Conservation (phyloP, 2,888 invertebrate species). For the Nomada goodeniana region DNA sequence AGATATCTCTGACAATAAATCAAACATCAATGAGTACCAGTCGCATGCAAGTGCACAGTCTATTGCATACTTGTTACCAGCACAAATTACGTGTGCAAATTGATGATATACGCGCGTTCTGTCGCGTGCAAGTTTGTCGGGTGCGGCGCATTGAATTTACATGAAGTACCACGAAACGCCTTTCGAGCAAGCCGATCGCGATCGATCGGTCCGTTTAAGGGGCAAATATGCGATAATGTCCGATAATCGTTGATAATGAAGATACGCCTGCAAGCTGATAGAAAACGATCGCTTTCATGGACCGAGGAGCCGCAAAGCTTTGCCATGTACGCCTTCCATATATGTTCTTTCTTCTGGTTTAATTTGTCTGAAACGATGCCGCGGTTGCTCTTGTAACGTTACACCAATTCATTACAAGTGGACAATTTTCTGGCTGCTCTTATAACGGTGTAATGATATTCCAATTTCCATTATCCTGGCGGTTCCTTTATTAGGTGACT, state of each 20-base stretch:
- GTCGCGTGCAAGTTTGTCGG: slow-evolving; percentile 21
- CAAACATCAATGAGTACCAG: neutral
- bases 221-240: slow-evolving; percentile 80
- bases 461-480: slow-evolving; percentile 7
- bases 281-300: slow-evolving; percentile 41
- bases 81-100: slow-evolving; percentile 39
- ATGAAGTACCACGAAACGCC: slow-evolving; percentile 34
- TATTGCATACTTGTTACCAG: neutral
- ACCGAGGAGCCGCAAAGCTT: neutral
- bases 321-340: slow-evolving; percentile 12
- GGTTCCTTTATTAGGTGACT: slow-evolving; percentile 21
- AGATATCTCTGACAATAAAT: neutral
- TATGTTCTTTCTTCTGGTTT: slow-evolving; percentile 37
- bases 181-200: slow-evolving; percentile 76
- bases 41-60: neutral
- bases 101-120: slow-evolving; percentile 3
- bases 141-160: slow-evolving; percentile 38
- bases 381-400: slow-evolving; percentile 27
- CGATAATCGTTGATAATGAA: slow-evolving; percentile 79
- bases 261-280: slow-evolving; percentile 47
- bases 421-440: neutral
- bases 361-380: slow-evolving; percentile 36
- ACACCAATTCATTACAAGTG: slow-evolving; percentile 40
- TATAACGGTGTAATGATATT: neutral
- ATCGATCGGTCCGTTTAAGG: slow-evolving; percentile 75